A percentile compares a stretch with the other conserved stretches of the same genome.
phyloP scores from a whole-genome alignment of 2,888 invertebrate species.

The Idaea straminata region DNA sequence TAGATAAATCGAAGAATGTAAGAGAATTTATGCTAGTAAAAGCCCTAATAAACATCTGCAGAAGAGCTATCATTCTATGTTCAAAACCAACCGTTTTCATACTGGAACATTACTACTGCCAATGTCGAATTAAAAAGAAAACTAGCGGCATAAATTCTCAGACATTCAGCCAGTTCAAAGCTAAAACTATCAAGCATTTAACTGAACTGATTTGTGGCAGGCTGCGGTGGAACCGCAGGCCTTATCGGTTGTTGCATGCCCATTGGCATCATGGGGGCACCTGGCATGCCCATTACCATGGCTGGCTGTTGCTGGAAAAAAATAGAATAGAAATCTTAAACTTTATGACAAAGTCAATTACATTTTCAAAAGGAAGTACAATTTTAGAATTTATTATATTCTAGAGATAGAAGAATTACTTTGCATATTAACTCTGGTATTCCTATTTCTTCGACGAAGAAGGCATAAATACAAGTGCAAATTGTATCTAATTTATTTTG shows the following conservation, averaged over 20 bases:
- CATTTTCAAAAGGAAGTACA: background rate
- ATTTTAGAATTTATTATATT: background rate
- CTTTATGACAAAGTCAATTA: background rate
- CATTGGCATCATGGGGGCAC: conserved; percentile 64
- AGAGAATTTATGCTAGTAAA: background rate
- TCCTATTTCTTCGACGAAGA: background rate
- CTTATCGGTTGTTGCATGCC: conserved; percentile 63
- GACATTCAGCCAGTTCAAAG: conserved; percentile 4
- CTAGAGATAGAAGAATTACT: background rate
- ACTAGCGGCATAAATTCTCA: conserved; percentile 16
- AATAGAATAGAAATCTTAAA: conserved; percentile 23
- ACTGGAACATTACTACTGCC: background rate
- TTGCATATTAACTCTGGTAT: background rate
- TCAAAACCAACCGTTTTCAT: background rate
- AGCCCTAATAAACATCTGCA: background rate
- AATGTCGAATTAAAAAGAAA: conserved; percentile 7
- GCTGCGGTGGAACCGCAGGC: conserved; percentile 63
- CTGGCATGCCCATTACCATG: conserved; percentile 74
- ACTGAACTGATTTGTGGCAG: conserved; percentile 68
- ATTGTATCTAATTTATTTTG: background rate
- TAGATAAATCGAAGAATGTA: conserved; percentile 10
- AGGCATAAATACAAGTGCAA: background rate
- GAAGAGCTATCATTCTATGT: background rate
- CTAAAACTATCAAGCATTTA: conserved; percentile 41
- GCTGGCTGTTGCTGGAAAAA: conserved; percentile 68